A percentile compares a stretch with the other conserved stretches of the same genome.
These are phyloP conservation scores for Panopea generosa DNA, from an alignment of 2,888 invertebrate species.

Conservation along the genomic window DNA sequence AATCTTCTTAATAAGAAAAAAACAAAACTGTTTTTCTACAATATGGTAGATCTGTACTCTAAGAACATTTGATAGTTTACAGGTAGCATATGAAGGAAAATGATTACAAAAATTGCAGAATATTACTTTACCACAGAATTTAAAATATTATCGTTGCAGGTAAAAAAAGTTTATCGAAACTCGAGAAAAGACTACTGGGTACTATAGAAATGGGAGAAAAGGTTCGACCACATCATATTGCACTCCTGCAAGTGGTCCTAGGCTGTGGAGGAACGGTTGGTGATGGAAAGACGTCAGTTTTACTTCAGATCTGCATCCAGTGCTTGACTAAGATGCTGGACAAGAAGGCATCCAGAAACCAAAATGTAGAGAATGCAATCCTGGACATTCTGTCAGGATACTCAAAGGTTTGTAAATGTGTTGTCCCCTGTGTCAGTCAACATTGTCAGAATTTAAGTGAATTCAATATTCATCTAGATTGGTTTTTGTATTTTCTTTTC, in stretches of 20 bases:
- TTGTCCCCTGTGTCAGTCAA: not conserved
- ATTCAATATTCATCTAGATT: too few relatives aligned
- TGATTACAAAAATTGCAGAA: too few relatives aligned
- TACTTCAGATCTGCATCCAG: slow-evolving; percentile 11
- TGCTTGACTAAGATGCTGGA: slow-evolving; percentile 7
- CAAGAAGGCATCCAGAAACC: not conserved
- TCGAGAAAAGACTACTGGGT: slow-evolving; percentile 20
- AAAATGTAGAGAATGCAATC: slow-evolving; percentile 22
- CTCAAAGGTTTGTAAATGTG: slow-evolving; percentile 31
- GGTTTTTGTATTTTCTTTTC: too few relatives aligned
- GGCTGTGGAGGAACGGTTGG: slow-evolving; percentile 13
- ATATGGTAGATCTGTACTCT: too few relatives aligned
- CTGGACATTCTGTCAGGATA: slow-evolving; percentile 28
- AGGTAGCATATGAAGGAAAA: too few relatives aligned
- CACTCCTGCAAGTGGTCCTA: slow-evolving; percentile 18
- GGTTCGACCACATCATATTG: slow-evolving; percentile 29
- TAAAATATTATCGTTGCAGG: too few relatives aligned
- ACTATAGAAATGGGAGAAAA: slow-evolving; percentile 11
- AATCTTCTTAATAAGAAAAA: too few relatives aligned
- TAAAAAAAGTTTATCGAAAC: slow-evolving; percentile 20
- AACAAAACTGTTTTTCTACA: too few relatives aligned
- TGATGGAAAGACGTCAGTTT: not conserved
- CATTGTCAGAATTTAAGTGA: not conserved
- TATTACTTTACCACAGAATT: too few relatives aligned
- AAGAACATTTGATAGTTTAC: too few relatives aligned